Base-by-base conservation (phyloP, 1,140 invertebrate genomes). In the Drosophila lacertosa region DNA sequence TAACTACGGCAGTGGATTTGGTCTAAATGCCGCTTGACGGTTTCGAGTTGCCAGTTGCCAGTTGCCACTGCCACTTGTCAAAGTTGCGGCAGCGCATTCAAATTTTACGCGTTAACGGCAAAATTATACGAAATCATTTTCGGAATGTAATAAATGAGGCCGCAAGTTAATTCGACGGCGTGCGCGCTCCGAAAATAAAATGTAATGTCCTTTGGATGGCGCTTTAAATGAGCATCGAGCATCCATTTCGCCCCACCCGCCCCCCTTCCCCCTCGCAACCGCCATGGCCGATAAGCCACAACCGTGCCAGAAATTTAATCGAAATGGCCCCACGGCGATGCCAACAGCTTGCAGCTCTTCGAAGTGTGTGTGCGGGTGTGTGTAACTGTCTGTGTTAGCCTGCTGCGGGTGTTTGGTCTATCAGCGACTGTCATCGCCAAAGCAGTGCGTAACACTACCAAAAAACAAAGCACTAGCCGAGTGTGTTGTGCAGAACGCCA, bases 51-150 rank as follows among this genome's bases (percentile, higher is more conserved):
- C 26, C 15, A 32, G 2, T 9, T 22, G 16, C 40, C 40, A 42
- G 9, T 42, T 20, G 44, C 26, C 33, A 29, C 22, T 15, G 20
- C 22, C 13, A 15, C 9, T 13, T 6, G 24, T 13, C 20, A 24
- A 40, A 54, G 18, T 13, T 37, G 18, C 18, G 24, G 7, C 11
- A 37, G 59, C 42, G 60, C 57, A 73, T 68, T 73, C 62, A 68
- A 73, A 73, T 68, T 73, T 55, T 29, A 54, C 47, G 62, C 68
- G 37, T 65, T 65, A 71, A 72, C 57, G 57, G 70, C 57, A 40
- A 73, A 73, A 73, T 73, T 73, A 73, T 73, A 73, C 70, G 70
- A 73, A 73, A 73, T 73, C 40, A 62, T 73, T 68, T 73, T 60
- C 47, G 69, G 50, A 67, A 60, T 72, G 69, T 55, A 62, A 72